Conservation (phyloP, 1,140 invertebrate genomes). For the Drosophila equinoxialis region DNA sequence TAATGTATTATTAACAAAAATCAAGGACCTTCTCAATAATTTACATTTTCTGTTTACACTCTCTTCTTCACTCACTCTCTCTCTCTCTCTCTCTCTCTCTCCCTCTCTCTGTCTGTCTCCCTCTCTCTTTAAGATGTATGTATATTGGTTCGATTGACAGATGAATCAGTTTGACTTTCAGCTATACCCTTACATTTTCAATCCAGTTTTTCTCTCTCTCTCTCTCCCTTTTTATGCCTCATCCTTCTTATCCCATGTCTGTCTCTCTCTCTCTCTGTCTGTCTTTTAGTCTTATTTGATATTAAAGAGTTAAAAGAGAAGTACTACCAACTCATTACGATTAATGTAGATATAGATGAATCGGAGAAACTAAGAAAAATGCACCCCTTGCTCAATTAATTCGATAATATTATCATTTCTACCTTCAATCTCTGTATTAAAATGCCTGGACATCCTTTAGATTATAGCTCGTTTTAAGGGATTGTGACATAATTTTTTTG, state of each 20-base stretch:
- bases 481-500: too few relatives aligned
- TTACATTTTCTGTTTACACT: slow-evolving; percentile 48
- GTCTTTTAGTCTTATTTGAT: slow-evolving; percentile 41
- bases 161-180: too few relatives aligned
- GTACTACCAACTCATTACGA: background rate
- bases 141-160: slow-evolving; percentile 1
- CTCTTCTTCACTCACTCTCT: slow-evolving; percentile 25
- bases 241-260: slow-evolving; percentile 15
- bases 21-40: slow-evolving; percentile 64
- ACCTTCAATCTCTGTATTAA: too few relatives aligned
- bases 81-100: slow-evolving; percentile 24
- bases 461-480: too few relatives aligned
- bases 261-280: slow-evolving; percentile 31
- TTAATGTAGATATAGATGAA: background rate
- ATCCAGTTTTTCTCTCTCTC: slow-evolving; percentile 11
- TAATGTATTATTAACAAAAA: slow-evolving; percentile 36
- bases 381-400: background rate
- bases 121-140: slow-evolving; percentile 15
- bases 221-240: slow-evolving; percentile 21
- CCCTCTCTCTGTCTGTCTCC: slow-evolving; percentile 21
- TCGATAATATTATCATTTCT: background rate
- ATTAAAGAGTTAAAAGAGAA: background rate
- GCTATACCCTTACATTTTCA: too few relatives aligned
- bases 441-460: too few relatives aligned
- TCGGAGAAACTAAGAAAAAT: background rate